Conservation (phyloP, 2,888 invertebrate genomes). For the Neelides folsomi region DNA sequence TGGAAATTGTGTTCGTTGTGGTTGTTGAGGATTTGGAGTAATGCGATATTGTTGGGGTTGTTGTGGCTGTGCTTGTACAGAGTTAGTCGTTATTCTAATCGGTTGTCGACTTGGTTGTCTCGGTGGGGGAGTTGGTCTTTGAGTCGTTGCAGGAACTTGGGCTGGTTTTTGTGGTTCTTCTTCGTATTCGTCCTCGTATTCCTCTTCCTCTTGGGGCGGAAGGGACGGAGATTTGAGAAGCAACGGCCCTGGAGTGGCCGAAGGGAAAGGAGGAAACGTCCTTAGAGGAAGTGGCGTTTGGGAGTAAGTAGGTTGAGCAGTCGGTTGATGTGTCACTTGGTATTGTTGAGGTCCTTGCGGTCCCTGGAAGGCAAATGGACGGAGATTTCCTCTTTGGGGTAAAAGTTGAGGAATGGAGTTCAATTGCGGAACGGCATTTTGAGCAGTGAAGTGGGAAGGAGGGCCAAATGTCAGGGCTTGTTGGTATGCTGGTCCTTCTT, state of each 20-base stretch:
- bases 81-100: not conserved
- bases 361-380: not conserved
- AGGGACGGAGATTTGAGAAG: constrained; percentile 11
- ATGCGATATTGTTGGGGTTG: not conserved
- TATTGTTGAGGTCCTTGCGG: not conserved
- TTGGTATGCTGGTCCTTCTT: constrained; percentile 14
- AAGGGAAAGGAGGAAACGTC: not conserved
- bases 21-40: constrained; percentile 4
- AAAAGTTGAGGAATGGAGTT: constrained; percentile 7
- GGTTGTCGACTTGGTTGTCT: not conserved
- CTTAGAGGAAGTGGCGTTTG: no score
- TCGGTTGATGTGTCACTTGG: constrained; percentile 1
- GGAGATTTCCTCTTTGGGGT: constrained; percentile 8
- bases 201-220: constrained; percentile 29
- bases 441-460: constrained; percentile 4
- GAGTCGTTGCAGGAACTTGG: constrained; percentile 7
- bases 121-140: not conserved
- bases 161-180: constrained; percentile 20
- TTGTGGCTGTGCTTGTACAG: constrained; percentile 8
- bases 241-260: not conserved
- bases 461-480: constrained; percentile 21
- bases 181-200: constrained; percentile 32
- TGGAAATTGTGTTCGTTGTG: constrained; percentile 4
- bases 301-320: constrained; percentile 8
- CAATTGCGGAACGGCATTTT: no score